Base-by-base conservation (phyloP, 2,113 vertebrate species). In the Neomonachus schauinslandi region DNA sequence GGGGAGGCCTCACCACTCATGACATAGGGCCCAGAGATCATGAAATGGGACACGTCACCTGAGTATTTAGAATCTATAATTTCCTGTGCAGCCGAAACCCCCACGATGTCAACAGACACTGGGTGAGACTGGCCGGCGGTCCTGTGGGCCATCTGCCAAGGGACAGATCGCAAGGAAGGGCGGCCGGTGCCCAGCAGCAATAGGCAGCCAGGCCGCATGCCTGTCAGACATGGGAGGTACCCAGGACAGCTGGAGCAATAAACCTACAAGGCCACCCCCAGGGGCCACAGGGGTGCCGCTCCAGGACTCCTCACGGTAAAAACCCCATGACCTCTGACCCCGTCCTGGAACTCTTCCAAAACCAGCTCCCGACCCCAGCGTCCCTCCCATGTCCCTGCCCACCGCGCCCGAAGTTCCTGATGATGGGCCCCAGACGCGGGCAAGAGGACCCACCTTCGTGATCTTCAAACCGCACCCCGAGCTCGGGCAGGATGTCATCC, bases 401-500 rank as follows among this genome's bases (percentile, higher is more conserved):
- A 0, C 14, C 12, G 3, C 7, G 0, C 24, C 4, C 0, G 4
- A 39, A 4, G 42, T 31, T 49, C 28, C 57, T 49, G 2, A 3
- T 3, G 0, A 11, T 0, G 9, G 55, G 71, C 0, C 72, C 61
- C n/a, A n/a, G 39, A 15, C 6, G 10, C 1, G 1, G 36, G 36
- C 5, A 1, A 0, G 31, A 1, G 2, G 12, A 82, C 90, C 46
- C 98, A 99, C 99, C 99, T 99, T 99, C 99, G 5, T 99, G 99
- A 91, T 99, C 99, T 95, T 99, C 99, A 69, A 99, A 98, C 36
- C 99, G 99, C 96, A 99, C 99, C 2, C 99, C 99, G 0, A 99
- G 99, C 89, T 99, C 99, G 0, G 99, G 99, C 82, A 99, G 98
- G 88, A 99, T 92, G 16, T 99, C 99, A 11, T 99, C 99, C 42